Evolutionary conservation across 2,113 vertebrate species (phyloP), one percentile per base, ranked within the genome.

Genomic region (Corythaixoides concolor): DNA sequence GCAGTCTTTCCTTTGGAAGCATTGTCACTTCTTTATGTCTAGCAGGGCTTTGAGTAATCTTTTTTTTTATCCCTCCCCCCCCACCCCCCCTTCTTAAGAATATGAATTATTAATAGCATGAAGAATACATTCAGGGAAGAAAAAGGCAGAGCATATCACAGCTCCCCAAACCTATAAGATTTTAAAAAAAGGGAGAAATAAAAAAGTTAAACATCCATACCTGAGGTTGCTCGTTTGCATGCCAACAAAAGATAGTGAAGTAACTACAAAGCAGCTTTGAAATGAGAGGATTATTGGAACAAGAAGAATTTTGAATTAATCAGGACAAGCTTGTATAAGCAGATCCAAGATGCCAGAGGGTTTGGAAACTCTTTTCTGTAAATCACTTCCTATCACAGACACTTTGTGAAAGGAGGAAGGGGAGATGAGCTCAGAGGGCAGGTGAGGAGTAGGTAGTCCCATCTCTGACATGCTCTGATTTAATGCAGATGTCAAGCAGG

Each of bases 281-380:
- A 97, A 93, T 62, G 47, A 92, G 62, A 58, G 66, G 79, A 90
- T 88, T 92, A 70, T 89, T 95, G 96, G 82, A 94, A 95, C 63
- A 96, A 94, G 75, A 93, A 88, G 79, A 96, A 70, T 90, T 97
- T 95, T 96, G 78, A 95, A 95, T 96, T 94, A 95, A 94, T 96
- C 92, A 91, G 64, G 85, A 68, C 50, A 94, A 85, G 41, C 67
- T 92, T 96, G 72, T 91, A 87, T 77, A 95, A 94, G 73, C 50
- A 96, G 67, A 94, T 94, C 30, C 33, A 93, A 89, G 84, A 74
- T 83, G 83, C 76, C 56, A 90, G 68, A 88, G 94, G 74, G 67
- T 56, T 92, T 97, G 63, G 78, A 95, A 96, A 78, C 53, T n/a
- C 83, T 97, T 95, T 96, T 97, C 85, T 62, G 67, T 88, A 94